These are phyloP conservation scores for Phoebastria nigripes DNA, from an alignment of 2,797 vertebrate genomes.

Conservation along the genomic window DNA sequence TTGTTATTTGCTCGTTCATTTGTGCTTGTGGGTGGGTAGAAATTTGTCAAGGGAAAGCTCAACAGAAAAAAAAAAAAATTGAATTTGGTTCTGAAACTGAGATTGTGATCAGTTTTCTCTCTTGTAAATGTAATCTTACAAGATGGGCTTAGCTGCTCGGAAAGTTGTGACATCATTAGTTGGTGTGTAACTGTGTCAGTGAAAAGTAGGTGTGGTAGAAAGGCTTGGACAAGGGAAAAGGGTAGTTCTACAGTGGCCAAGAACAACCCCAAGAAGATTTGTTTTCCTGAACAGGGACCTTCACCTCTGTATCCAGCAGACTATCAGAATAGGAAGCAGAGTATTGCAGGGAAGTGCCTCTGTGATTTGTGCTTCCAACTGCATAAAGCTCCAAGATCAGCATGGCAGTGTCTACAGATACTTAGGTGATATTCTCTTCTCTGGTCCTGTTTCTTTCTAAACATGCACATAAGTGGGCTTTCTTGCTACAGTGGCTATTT, in stretches of 20 bases:
- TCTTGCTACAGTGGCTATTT: not conserved
- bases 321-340: not conserved
- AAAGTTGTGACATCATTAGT: not conserved
- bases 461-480: not conserved
- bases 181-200: not conserved
- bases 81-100: not conserved
- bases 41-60: not conserved
- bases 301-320: not conserved
- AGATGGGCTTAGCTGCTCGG: not conserved
- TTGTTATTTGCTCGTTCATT: not conserved
- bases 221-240: not conserved
- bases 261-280: not conserved
- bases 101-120: not conserved
- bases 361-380: not conserved
- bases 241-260: not conserved
- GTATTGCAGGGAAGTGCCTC: not conserved
- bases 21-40: not conserved
- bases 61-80: not conserved
- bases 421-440: not conserved
- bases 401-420: fast-evolving
- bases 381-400: not conserved
- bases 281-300: not conserved
- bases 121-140: not conserved
- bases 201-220: not conserved
- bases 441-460: not conserved